Evolutionary conservation across 2,113 vertebrate species (phyloP), one percentile per base, ranked within the genome.

Genomic region (Ceyx margarethae): DNA sequence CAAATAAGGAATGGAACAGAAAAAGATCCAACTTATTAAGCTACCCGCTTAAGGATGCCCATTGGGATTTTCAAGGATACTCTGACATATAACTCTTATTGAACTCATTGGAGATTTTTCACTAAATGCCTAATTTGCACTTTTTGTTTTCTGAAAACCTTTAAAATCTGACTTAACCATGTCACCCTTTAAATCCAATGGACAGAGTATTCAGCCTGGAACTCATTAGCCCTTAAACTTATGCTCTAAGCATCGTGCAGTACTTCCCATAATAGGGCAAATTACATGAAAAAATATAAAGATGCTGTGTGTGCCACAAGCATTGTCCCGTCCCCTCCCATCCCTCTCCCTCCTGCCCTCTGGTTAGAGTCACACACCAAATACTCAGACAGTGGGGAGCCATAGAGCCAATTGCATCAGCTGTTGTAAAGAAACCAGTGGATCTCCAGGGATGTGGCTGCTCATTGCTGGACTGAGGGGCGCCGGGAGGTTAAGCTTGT

Each of bases 41-140:
- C 46, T 78, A 78, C 35, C 56, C 42, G 53, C 77, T 72, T 84
- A 81, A 85, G 53, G 57, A 88, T 60, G 80, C 48, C 83, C 84
- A 9, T 4, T 64, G 77, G 51, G 94, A 87, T 89, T 92, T 89
- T 90, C 83, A 78, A 71, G 57, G 62, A 69, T 68, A 40, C 45
- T 84, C 57, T 89, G 84, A 91, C 81, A 91, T 50, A 43, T n/a
- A 86, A 74, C 18, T 83, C 53, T 67, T 60, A 72, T 2, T 93
- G 86, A 90, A 84, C 35, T 87, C 89, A 90, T 51, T 89, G 81
- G 88, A 86, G 65, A 56, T 64, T 81, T 94, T 86, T 86, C 84
- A 81, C 46, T 78, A 72, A 94, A 86, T 75, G 45, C 29, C 40
- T 79, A 51, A 84, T 89, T 60, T 71, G n/a, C 73, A 92, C 64